Percentiles rank a stretch among this genome's conserved stretches.
phyloP scores from a whole-genome alignment of 2,797 vertebrate genomes.

The Micrastur ruficollis region DNA sequence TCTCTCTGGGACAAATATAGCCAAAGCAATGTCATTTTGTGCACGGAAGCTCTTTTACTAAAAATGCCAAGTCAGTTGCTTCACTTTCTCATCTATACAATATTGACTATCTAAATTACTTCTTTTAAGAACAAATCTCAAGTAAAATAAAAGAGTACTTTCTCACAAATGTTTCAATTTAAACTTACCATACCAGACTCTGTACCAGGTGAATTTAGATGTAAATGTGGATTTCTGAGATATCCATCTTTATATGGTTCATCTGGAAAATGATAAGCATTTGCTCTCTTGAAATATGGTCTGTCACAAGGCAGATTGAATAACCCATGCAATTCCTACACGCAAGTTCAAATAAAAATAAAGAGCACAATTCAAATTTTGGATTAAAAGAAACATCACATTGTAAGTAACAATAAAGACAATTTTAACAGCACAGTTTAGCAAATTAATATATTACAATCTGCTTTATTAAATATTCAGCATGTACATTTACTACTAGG shows the following conservation, averaged over 20 bases:
- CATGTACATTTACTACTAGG: not conserved
- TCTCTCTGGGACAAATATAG: not conserved
- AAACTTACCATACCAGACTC: conserved; percentile 84
- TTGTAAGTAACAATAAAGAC: not conserved
- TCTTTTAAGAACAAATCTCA: not conserved
- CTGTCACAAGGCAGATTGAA: conserved; percentile 84
- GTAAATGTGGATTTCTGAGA: conserved; percentile 87
- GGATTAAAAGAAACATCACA: not conserved
- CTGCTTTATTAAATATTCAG: not conserved
- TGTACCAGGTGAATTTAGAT: conserved; percentile 80
- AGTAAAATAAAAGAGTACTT: not conserved
- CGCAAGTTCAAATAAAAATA: conserved; percentile 5
- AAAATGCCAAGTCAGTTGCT: not conserved
- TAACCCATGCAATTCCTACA: conserved; percentile 85
- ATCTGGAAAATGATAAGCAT: conserved; percentile 89
- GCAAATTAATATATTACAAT: not conserved
- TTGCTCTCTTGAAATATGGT: conserved; percentile 89
- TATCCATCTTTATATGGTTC: conserved; percentile 89
- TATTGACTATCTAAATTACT: not conserved
- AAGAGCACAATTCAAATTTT: not conserved
- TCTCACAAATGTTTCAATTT: not conserved
- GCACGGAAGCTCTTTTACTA: not conserved
- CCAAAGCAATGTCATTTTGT: not conserved
- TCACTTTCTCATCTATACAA: not conserved
- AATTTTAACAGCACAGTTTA: not conserved